These are phyloP conservation scores for Apis florea DNA, from an alignment of 1,140 invertebrate genomes.

Conservation along the genomic window DNA sequence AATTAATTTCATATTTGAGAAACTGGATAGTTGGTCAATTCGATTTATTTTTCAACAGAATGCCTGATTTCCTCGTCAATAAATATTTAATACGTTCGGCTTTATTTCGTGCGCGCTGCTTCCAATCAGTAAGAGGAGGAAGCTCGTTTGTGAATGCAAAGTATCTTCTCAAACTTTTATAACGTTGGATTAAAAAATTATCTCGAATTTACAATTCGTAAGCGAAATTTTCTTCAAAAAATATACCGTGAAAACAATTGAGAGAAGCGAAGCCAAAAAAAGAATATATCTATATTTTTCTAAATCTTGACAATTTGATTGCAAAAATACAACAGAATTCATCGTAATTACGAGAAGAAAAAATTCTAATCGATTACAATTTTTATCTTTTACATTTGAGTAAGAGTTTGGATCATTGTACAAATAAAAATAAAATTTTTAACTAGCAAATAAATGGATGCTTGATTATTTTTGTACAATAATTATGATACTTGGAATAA, in stretches of 20 bases:
- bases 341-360: no score
- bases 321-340: not conserved
- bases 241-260: not conserved
- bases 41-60: slow-evolving; percentile 12
- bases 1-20: not conserved
- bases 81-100: not conserved
- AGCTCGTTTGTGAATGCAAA: slow-evolving; percentile 32
- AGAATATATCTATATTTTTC: not conserved
- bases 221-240: slow-evolving; percentile 1
- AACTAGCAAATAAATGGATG: no score
- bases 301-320: not conserved
- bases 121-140: not conserved
- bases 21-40: not conserved
- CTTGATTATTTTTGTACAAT: no score
- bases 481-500: no score
- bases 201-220: slow-evolving; percentile 15
- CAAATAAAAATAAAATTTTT: no score
- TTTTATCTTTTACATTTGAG: no score
- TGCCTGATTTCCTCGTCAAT: not conserved
- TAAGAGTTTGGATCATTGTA: no score
- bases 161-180: slow-evolving; percentile 16
- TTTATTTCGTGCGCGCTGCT: not conserved
- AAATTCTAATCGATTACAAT: no score
- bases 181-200: slow-evolving; percentile 15
- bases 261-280: no score